These are phyloP conservation scores for Graptemys geographica DNA, from an alignment of 2,797 vertebrate genomes.

Conservation along the genomic window DNA sequence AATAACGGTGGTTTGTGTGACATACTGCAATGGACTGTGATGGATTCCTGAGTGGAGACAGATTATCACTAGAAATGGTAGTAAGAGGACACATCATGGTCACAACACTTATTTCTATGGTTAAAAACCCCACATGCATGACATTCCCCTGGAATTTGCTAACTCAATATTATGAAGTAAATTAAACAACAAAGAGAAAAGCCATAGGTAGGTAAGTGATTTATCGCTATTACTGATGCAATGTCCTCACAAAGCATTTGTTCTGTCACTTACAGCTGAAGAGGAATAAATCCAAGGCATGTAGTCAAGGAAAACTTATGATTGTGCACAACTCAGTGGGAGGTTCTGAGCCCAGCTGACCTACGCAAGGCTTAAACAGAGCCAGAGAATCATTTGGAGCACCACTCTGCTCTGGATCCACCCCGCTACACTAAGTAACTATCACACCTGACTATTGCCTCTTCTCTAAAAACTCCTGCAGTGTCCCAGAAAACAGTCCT, in stretches of 20 bases:
- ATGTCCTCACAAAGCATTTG: not conserved
- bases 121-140: not conserved
- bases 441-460: not conserved
- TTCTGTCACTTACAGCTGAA: not conserved
- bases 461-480: not conserved
- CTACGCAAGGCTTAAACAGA: not conserved
- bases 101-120: not conserved
- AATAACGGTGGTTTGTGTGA: not conserved
- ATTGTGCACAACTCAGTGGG: not conserved
- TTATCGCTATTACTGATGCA: not conserved
- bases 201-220: fast-evolving
- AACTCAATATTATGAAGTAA: not conserved
- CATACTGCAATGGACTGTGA: slow-evolving; percentile 1
- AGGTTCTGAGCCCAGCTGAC: not conserved
- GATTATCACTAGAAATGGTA: not conserved
- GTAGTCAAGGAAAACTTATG: fast-evolving
- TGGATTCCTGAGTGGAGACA: not conserved
- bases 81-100: not conserved
- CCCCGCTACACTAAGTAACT: not conserved
- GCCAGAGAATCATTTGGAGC: not conserved
- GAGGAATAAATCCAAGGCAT: not conserved
- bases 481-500: not conserved
- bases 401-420: not conserved
- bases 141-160: not conserved
- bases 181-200: not conserved